A percentile compares a stretch with the other conserved stretches of the same genome.
Conservation (phyloP, 2,113 vertebrate genomes). For the Serilophus lunatus region DNA sequence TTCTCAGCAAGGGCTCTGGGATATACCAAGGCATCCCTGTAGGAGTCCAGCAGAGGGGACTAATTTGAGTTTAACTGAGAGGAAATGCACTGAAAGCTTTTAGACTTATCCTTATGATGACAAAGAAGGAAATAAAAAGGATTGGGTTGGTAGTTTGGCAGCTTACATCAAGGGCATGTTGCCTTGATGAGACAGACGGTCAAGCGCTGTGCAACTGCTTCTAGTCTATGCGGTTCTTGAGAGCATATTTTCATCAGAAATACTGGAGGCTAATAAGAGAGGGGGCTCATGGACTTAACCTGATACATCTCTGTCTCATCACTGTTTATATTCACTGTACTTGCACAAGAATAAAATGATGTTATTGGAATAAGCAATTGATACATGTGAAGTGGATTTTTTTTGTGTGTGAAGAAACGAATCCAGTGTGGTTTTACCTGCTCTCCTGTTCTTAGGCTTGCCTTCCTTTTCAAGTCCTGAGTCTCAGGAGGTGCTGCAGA, state of each 20-base stretch:
- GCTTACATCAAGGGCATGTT: not conserved
- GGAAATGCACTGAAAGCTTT: slow-evolving; percentile 62
- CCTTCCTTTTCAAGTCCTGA: not conserved
- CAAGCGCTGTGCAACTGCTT: not conserved
- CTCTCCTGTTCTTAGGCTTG: not conserved
- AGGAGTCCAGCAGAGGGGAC: slow-evolving; percentile 64
- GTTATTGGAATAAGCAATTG: not conserved
- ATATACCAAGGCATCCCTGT: slow-evolving; percentile 62
- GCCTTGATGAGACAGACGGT: not conserved
- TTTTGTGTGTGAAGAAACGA: not conserved
- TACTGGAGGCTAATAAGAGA: not conserved
- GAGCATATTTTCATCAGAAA: not conserved
- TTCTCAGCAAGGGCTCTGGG: slow-evolving; percentile 68
- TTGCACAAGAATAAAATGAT: not conserved
- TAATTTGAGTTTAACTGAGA: slow-evolving; percentile 72
- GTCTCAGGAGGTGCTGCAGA: not conserved
- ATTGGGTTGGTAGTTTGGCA: slow-evolving; percentile 61
- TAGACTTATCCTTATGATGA: slow-evolving; percentile 49
- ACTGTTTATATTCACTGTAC: not conserved
- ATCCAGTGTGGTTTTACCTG: not conserved
- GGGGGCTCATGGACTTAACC: not conserved
- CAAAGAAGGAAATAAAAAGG: slow-evolving; percentile 58
- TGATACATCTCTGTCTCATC: not conserved
- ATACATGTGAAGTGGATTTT: not conserved
- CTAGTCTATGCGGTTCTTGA: not conserved